Base-by-base conservation (phyloP, 2,888 invertebrate genomes). In the Caenorhabditis auriculariae region DNA sequence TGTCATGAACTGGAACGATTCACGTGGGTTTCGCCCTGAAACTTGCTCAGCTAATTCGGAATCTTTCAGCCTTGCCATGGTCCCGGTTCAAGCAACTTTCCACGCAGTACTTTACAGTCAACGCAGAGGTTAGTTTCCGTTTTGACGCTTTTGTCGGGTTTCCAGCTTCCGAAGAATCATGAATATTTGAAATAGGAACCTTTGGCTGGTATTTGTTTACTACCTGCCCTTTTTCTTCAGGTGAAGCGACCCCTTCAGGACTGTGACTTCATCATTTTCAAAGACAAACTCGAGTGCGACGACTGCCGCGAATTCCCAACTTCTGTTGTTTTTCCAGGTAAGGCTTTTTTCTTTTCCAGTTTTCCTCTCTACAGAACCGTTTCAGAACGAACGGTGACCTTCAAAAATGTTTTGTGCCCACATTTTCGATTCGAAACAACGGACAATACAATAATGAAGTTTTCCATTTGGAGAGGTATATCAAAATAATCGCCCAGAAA, bases 401-500 rank as follows among this genome's bases (percentile, higher is more conserved):
- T 80, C 66, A 81, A 80, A 53, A 80, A 81, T 53, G 70, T 76
- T 45, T 57, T 80, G 6, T 80, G 80, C 43, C 75, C 80, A 0
- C 80, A 80, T 68, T 50, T 80, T 12, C 60, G 69, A n/a, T 81
- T 75, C 51, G 77, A 75, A 17, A 64, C 46, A 27, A 50, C 58
- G 7, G 67, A 69, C 27, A 66, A 60, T 3, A 52, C 55, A 7
- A 59, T 66, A 32, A 60, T 74, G 54, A 43, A 67, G 35, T 78
- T 81, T 58, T 72, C 74, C 38, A 57, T 80, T 4, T 80, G 80
- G 80, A 63, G 80, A 35, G 78, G 75, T 29, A 58, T 68, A 54
- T 58, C 77, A 24, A 76, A 77, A 43, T 45, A 17, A n/a, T n/a
- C n/a, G n/a, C n/a, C n/a, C n/a, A n/a, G n/a, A n/a, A n/a, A n/a